Conservation (phyloP, 2,113 vertebrate genomes). For the Poecile atricapillus region DNA sequence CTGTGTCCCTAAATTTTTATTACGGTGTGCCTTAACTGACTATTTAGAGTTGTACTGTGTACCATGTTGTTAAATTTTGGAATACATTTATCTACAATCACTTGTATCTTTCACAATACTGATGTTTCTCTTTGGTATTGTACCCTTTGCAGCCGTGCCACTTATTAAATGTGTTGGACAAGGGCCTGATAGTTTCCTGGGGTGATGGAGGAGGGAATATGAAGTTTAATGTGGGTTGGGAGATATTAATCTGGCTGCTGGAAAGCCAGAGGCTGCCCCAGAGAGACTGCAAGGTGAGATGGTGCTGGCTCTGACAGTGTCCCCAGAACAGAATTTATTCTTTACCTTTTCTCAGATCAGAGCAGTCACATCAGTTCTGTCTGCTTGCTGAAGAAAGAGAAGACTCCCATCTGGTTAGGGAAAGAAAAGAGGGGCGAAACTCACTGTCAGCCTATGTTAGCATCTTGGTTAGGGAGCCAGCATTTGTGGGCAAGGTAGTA, state of each 20-base stretch:
- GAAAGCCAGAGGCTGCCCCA: neutral
- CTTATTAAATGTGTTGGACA: neutral
- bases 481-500: neutral
- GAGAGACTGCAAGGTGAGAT: neutral
- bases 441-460: neutral
- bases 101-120: neutral
- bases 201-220: neutral
- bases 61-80: fast-evolving
- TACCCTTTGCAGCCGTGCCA: neutral
- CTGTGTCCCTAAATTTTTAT: neutral
- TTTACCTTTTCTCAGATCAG: neutral
- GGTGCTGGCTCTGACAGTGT: neutral
- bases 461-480: neutral
- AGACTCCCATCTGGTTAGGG: neutral
- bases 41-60: neutral
- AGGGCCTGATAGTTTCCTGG: neutral
- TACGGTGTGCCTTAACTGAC: neutral
- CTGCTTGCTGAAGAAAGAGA: neutral
- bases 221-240: neutral
- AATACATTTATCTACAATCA: neutral
- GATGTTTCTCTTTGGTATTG: neutral
- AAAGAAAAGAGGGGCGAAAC: neutral
- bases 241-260: neutral
- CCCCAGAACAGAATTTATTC: neutral
- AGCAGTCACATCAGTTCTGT: neutral